phyloP scores from a whole-genome alignment of 2,888 invertebrate species.

The Cephus sareptanus region DNA sequence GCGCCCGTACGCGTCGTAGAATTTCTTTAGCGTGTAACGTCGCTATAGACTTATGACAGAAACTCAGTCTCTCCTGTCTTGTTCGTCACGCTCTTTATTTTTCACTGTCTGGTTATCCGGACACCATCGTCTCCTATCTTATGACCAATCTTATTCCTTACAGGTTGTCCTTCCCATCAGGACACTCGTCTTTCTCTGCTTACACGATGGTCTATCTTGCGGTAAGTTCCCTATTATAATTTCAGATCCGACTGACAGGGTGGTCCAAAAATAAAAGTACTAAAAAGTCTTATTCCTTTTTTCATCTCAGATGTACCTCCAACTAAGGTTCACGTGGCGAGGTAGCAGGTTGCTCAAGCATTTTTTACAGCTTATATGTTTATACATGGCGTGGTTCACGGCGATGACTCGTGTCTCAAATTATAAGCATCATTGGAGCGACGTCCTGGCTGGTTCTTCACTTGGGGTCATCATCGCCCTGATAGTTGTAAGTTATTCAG shows the following conservation, averaged over 20 bases:
- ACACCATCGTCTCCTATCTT: neutral
- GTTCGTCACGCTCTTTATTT: neutral
- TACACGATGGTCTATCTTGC: slow-evolving; percentile 87
- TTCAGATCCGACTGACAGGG: slow-evolving; percentile 1
- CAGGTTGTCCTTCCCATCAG: slow-evolving; percentile 90
- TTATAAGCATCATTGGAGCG: slow-evolving; percentile 99
- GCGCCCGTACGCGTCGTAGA: neutral
- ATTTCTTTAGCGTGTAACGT: neutral
- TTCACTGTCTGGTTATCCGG: neutral
- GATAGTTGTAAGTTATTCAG: slow-evolving; percentile 73
- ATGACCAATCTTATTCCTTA: slow-evolving; percentile 30
- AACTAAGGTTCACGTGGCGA: slow-evolving; percentile 84
- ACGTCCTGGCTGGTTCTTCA: slow-evolving; percentile 86
- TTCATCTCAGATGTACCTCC: slow-evolving; percentile 82
- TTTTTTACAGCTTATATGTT: slow-evolving; percentile 83
- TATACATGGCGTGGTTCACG: slow-evolving; percentile 86
- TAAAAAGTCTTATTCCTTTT: neutral
- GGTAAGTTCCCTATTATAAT: slow-evolving; percentile 71
- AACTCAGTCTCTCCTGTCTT: neutral
- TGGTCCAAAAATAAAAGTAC: neutral
- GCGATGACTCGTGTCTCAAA: slow-evolving; percentile 92
- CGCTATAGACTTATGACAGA: neutral
- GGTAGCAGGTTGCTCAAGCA: slow-evolving; percentile 85
- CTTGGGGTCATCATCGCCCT: slow-evolving; percentile 78
- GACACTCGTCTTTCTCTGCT: slow-evolving; percentile 90